Base-by-base conservation (phyloP, 1,140 invertebrate species). In the Drosophila kikkawai region DNA sequence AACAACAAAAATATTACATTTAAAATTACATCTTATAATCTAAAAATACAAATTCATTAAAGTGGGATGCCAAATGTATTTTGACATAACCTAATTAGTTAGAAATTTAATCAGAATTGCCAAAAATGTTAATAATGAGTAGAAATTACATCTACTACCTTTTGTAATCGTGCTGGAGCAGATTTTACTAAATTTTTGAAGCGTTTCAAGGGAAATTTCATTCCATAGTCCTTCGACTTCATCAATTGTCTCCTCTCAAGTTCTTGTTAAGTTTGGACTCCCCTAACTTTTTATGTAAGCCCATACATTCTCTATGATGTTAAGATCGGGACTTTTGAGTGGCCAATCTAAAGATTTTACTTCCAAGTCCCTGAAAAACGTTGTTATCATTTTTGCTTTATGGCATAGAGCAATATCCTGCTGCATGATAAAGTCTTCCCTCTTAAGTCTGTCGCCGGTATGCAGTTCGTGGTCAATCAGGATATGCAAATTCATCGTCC, bases 381-480 rank as follows among this genome's bases (percentile, higher is more conserved):
- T 29, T 0, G 12, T 45, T 4, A 45, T 45, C 11, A 58, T 47
- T 45, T 45, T 22, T 5, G 11, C 57, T 36, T 59, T 47, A 4
- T 47, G 42, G 11, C 44, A 60, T n/a, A 44, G 44, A n/a, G 34
- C 32, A 29, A 48, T 73, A 41, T 65, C 60, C 53, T 73, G 69
- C 34, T 73, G 60, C 32, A 73, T 32, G 32, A 65, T 70, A 63
- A 63, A 63, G 32, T n/a, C 37, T 34, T 50, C 17, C 32, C 45
- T 19, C 44, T 58, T 42, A 34, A 58, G 37, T 29, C 26, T 57
- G 29, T 73, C 59, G 4, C 69, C 60, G 12, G 53, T 44, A 41
- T 11, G 13, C 1, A 74, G 59, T 59, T 61, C 55, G 36, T 53
- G 39, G n/a, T 66, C 47, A 66, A 55, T 74, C 29, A 74, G 39